Conservation (phyloP, 2,888 invertebrate genomes). For the Drosophila flavopinicola region DNA sequence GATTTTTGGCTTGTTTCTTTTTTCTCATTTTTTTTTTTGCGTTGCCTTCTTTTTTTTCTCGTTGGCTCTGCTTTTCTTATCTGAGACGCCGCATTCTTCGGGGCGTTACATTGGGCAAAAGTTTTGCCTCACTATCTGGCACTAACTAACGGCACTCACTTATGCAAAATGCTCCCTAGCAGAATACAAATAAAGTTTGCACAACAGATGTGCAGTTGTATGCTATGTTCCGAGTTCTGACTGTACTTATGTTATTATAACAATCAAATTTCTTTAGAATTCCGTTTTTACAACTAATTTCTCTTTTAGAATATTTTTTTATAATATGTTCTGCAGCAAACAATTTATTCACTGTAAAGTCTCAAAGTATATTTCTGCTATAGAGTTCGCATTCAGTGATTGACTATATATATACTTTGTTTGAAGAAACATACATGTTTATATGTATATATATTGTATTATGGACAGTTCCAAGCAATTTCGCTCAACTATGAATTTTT, state of each 20-base stretch:
- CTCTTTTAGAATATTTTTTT: background rate
- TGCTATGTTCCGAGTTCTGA: background rate
- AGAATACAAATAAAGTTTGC: constrained; percentile 12
- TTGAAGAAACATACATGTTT: too few species aligned
- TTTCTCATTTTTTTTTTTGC: background rate
- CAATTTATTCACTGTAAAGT: too few species aligned
- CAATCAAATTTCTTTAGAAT: background rate
- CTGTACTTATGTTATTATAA: background rate
- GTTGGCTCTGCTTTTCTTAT: constrained; percentile 40
- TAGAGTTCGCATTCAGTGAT: too few species aligned
- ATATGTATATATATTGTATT: too few species aligned
- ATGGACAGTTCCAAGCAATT: too few species aligned
- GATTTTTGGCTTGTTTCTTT: constrained; percentile 17
- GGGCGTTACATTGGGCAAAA: constrained; percentile 34
- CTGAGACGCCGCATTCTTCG: constrained; percentile 38
- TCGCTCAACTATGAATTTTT: too few species aligned
- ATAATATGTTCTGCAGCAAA: background rate
- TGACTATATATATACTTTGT: too few species aligned
- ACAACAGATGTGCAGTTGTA: constrained; percentile 18
- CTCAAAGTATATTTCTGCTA: too few species aligned
- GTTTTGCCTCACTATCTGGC: constrained; percentile 19
- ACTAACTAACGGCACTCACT: constrained; percentile 24
- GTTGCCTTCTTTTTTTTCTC: constrained; percentile 3
- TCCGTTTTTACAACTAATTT: background rate
- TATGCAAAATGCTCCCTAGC: constrained; percentile 14